Evolutionary conservation across 2,888 invertebrate genomes (phyloP).

Genomic region (Pedicia rivosa): DNA sequence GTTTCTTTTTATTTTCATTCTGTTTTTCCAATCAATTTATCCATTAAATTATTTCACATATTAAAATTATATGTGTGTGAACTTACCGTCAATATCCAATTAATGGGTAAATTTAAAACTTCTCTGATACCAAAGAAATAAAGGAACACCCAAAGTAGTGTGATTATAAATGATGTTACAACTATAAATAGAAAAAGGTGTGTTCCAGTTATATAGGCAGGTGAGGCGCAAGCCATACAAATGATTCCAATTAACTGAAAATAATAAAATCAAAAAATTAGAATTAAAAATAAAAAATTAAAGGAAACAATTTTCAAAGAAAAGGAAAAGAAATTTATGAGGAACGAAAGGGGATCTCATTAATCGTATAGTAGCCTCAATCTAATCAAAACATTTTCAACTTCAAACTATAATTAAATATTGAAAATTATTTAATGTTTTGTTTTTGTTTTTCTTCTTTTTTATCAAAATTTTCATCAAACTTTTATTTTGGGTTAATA

Average conservation of each 20-base stretch:
- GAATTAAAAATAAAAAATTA: constrained; percentile 7
- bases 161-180: constrained; percentile 65
- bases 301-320: too few species aligned
- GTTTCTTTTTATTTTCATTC: neutral
- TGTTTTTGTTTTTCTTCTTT: too few species aligned
- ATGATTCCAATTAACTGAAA: constrained; percentile 69
- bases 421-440: too few species aligned
- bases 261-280: too few species aligned
- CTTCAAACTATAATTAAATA: too few species aligned
- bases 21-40: neutral
- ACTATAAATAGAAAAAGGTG: constrained; percentile 78
- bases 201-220: constrained; percentile 42
- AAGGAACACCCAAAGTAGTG: constrained; percentile 63
- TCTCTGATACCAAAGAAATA: constrained; percentile 68
- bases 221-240: constrained; percentile 69
- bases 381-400: too few species aligned
- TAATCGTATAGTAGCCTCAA: too few species aligned
- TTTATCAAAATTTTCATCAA: too few species aligned
- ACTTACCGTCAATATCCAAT: constrained; percentile 71
- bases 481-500: too few species aligned
- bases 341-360: too few species aligned
- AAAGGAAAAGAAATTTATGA: too few species aligned
- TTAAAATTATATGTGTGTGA: neutral
- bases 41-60: neutral
- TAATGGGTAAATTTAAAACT: constrained; percentile 59